Conservation (phyloP, 2,797 vertebrate genomes). For the Lutjanus campechanus region DNA sequence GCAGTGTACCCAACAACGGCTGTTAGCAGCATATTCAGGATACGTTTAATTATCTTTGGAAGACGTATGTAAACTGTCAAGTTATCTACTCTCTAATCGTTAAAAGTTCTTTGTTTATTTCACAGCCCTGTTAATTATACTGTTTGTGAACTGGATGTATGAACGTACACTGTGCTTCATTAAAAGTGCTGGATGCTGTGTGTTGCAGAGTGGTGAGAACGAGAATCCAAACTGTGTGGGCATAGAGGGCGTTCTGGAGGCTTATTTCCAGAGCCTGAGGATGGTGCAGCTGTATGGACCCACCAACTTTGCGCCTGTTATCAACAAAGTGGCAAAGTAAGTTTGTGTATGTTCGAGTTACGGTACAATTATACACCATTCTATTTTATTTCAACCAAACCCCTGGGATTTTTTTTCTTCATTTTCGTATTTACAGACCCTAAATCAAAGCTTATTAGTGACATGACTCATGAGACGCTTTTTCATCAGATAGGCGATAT, state of each 20-base stretch:
- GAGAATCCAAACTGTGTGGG: slow-evolving; percentile 95
- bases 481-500: slow-evolving; percentile 31
- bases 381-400: background rate
- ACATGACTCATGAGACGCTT: slow-evolving; percentile 35
- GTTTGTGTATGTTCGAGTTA: slow-evolving; percentile 39
- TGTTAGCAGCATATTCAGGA: background rate
- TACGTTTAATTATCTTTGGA: background rate
- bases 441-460: slow-evolving; percentile 14
- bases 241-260: slow-evolving; percentile 95
- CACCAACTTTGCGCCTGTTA: slow-evolving; percentile 96
- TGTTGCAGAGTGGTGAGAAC: slow-evolving; percentile 88
- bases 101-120: background rate
- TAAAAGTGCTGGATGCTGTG: background rate
- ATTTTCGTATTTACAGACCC: slow-evolving; percentile 3
- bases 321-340: slow-evolving; percentile 97
- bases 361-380: background rate
- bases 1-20: background rate
- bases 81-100: background rate
- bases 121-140: background rate
- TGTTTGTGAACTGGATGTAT: background rate
- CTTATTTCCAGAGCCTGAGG: slow-evolving; percentile 95
- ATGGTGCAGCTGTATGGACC: slow-evolving; percentile 97
- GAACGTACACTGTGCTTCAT: background rate
- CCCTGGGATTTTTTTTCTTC: background rate
- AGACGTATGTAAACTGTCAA: background rate